Evolutionary conservation across 2,113 vertebrate genomes (phyloP).

Genomic region (Dipodomys spectabilis): DNA sequence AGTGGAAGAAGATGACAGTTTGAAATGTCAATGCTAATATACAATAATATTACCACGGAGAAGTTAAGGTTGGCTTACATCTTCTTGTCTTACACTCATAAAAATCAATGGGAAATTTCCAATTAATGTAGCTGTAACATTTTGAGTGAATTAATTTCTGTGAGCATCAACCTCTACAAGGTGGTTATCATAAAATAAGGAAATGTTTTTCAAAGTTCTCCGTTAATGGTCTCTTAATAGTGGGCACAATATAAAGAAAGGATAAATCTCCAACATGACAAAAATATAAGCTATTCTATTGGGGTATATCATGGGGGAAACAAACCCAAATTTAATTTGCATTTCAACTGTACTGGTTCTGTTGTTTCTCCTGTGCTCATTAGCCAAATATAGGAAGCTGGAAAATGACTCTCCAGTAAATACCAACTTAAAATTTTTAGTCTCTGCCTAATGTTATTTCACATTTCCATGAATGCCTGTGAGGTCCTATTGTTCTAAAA

Average conservation of each 20-base stretch:
- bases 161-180: slow-evolving; percentile 26
- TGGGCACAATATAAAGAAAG: neutral
- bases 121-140: slow-evolving; percentile 24
- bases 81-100: slow-evolving; percentile 58
- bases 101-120: slow-evolving; percentile 52
- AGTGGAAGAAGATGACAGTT: slow-evolving; percentile 50
- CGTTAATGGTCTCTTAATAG: slow-evolving; percentile 20
- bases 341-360: neutral
- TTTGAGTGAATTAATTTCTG: slow-evolving; percentile 56
- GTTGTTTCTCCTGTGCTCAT: neutral
- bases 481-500: neutral
- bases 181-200: slow-evolving; percentile 56
- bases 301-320: neutral
- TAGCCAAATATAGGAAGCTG: neutral
- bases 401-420: neutral
- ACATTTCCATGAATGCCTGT: neutral
- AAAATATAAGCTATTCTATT: neutral
- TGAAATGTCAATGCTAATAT: slow-evolving; percentile 59
- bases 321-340: neutral
- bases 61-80: slow-evolving; percentile 49
- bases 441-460: neutral
- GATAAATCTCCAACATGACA: no score
- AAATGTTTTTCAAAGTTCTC: slow-evolving; percentile 52
- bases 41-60: slow-evolving; percentile 35
- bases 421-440: neutral